Percentiles rank a stretch among this genome's conserved stretches.
phyloP scores from a whole-genome alignment of 1,140 invertebrate genomes.

The Delia radicum region DNA sequence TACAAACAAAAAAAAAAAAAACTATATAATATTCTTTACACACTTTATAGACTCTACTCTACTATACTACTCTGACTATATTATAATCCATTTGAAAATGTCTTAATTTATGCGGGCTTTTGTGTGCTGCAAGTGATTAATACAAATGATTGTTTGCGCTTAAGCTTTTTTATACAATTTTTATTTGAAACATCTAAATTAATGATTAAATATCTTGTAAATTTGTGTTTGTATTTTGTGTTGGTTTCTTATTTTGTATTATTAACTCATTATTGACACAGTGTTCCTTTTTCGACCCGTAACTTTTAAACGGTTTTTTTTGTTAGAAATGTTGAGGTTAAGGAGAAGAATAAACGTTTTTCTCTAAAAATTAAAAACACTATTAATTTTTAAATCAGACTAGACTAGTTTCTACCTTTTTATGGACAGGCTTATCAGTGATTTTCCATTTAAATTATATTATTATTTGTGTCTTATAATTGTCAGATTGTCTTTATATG shows the following conservation, averaged over 20 bases:
- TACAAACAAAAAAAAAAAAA: background rate
- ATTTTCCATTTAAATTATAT: too few species aligned
- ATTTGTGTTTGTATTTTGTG: background rate
- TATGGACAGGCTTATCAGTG: too few species aligned
- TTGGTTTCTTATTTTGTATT: background rate
- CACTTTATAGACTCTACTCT: background rate
- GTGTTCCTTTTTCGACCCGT: too few species aligned
- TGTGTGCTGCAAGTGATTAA: background rate
- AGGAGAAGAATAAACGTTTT: too few species aligned
- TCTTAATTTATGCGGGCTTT: conserved; percentile 1
- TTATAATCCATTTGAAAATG: background rate
- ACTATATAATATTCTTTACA: background rate
- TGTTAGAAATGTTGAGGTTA: too few species aligned
- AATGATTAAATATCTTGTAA: background rate
- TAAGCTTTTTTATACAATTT: background rate
- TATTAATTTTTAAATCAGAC: too few species aligned
- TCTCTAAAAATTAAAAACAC: too few species aligned
- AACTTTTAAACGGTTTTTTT: too few species aligned
- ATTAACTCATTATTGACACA: too few species aligned
- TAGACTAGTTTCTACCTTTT: too few species aligned
- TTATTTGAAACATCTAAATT: background rate
- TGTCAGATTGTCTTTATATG: too few species aligned
- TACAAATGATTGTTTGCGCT: background rate
- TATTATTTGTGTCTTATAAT: too few species aligned
- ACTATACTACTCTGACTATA: background rate